Base-by-base conservation (phyloP, 2,113 vertebrate genomes). In the Stomatorhinus ivindoensis region DNA sequence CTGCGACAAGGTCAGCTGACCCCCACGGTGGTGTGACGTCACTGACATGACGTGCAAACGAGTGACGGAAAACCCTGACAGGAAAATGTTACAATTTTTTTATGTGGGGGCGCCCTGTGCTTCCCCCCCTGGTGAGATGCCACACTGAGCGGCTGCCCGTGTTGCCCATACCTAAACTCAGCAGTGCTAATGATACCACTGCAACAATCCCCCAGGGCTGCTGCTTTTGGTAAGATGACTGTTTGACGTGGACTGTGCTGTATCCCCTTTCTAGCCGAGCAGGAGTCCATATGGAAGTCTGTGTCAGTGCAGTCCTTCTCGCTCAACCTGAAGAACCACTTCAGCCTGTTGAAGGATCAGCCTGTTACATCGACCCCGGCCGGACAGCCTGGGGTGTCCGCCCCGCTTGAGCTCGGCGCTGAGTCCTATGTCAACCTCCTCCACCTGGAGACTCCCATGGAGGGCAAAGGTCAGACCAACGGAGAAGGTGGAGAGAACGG, bases 301-400 rank as follows among this genome's bases (percentile, higher is more conserved):
- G 90, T 93, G 10, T 93, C 95, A 27, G 91, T 94, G 0, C 95
- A 94, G 87, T 94, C 96, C 0, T 92, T 97, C 50, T 96, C 96
- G 3, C 95, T 97, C 88, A 97, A 96, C 93, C 92, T 97, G 93
- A 97, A 96, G 95, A 97, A 97, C 91, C 93, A 94, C 92, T 96
- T 96, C 95, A 96, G 93, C 91, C 92, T 96, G 88, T 93, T 94
- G 1, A 58, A 93, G 90, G 95, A 95, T 82, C 93, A 94, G 91
- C 96, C 96, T 0, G 93, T 95, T 94, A 96, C 96, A 91, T 97
- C 97, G 88, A 96, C 91, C 0, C 96, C 96, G 0, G 94, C 96
- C 27, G 96, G 94, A 87, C 88, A 93, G 0, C 92, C 93, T 87
- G 93, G 94, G 87, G 93, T 92, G 90, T 91, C 94, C 0, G 88